These are phyloP conservation scores for Seira musarum DNA, from an alignment of 2,888 invertebrate genomes.

Conservation along the genomic window DNA sequence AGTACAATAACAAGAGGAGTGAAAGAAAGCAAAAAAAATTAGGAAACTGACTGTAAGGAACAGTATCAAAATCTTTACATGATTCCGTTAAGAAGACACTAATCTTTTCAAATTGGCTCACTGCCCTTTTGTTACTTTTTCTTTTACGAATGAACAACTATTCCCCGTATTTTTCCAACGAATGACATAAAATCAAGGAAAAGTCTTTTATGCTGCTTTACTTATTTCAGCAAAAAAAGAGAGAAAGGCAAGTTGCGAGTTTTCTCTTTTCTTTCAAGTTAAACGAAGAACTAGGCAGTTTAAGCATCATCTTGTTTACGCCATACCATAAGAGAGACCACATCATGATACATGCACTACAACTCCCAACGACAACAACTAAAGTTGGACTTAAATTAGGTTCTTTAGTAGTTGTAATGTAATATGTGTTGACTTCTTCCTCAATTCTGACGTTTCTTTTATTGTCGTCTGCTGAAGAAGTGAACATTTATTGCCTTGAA, in stretches of 20 bases:
- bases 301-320: not conserved
- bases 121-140: slow-evolving; percentile 53
- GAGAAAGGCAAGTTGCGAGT: too few relatives aligned
- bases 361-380: too few relatives aligned
- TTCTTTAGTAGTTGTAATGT: slow-evolving; percentile 6
- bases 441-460: not conserved
- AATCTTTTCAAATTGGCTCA: slow-evolving; percentile 60
- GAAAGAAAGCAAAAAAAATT: slow-evolving; percentile 24
- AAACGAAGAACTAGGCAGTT: too few relatives aligned
- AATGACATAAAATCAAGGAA: too few relatives aligned
- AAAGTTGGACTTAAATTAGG: slow-evolving; percentile 40
- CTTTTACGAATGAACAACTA: slow-evolving; percentile 11
- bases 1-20: slow-evolving; percentile 32
- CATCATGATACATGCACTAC: slow-evolving; percentile 34
- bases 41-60: slow-evolving; percentile 30
- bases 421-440: not conserved
- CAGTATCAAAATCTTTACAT: slow-evolving; percentile 36
- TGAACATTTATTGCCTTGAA: too few relatives aligned
- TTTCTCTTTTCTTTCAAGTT: too few relatives aligned
- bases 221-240: not conserved
- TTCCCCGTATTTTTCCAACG: not conserved
- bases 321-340: too few relatives aligned
- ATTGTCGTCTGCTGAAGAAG: too few relatives aligned
- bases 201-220: slow-evolving; percentile 3
- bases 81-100: slow-evolving; percentile 53